Percentiles rank a stretch among this genome's conserved stretches.
phyloP scores from a whole-genome alignment of 2,113 vertebrate species.

The Vulpes lagopus region DNA sequence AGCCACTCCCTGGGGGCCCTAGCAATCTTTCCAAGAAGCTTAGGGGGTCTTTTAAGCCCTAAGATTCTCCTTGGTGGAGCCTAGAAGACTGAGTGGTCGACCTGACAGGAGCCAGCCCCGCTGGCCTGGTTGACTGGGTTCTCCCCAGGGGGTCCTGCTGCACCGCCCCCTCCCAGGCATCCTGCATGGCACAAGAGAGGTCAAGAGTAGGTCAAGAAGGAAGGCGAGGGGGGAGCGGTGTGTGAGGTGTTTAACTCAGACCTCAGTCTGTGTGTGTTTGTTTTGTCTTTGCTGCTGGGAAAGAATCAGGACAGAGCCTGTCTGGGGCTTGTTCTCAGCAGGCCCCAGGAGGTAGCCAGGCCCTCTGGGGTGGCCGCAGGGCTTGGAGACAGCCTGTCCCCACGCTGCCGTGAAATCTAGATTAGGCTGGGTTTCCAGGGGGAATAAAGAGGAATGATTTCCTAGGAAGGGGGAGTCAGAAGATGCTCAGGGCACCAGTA shows the following conservation, averaged over 20 bases:
- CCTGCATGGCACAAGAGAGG: too few relatives aligned
- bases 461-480: background rate
- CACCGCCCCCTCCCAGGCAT: background rate
- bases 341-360: background rate
- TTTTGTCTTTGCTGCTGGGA: background rate
- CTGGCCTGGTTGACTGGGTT: too few relatives aligned
- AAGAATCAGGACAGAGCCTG: background rate
- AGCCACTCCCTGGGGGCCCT: background rate
- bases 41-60: background rate
- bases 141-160: too few relatives aligned
- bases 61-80: background rate
- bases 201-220: background rate
- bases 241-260: background rate
- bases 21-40: background rate
- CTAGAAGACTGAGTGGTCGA: accelerated
- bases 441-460: background rate
- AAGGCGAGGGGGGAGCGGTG: too few relatives aligned
- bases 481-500: background rate
- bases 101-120: background rate
- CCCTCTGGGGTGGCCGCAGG: background rate
- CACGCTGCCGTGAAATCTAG: background rate
- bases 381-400: background rate
- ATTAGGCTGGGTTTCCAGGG: background rate
- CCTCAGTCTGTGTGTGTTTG: background rate
- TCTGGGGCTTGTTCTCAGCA: background rate